Percentiles rank a stretch among this genome's conserved stretches.
Evolutionary conservation across 2,113 vertebrate genomes (phyloP).

Genomic region (Ondatra zibethicus): DNA sequence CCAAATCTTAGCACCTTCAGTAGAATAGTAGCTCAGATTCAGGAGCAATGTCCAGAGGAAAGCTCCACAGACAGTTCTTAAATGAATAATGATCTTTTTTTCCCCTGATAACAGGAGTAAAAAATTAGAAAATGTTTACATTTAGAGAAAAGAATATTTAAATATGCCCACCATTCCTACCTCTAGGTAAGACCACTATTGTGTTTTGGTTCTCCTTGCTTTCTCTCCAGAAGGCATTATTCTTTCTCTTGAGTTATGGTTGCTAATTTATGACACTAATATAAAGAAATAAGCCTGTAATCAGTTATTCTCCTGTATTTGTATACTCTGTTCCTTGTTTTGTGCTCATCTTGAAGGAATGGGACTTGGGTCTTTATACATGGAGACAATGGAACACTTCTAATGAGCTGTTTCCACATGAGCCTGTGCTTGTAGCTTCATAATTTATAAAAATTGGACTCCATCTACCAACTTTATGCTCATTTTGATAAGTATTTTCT

Average conservation of each 20-base stretch:
- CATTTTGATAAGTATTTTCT: not conserved
- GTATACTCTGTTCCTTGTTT: not conserved
- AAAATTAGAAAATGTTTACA: conserved; percentile 36
- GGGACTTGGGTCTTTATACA: not conserved
- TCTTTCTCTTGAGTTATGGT: not conserved
- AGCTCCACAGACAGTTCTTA: not conserved
- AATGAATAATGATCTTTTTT: not conserved
- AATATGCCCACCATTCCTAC: not conserved
- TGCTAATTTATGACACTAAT: not conserved
- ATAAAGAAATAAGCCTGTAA: not conserved
- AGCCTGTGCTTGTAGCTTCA: not conserved
- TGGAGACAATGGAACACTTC: not conserved
- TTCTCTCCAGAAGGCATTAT: conserved; percentile 30
- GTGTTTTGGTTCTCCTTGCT: not conserved
- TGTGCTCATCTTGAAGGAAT: not conserved
- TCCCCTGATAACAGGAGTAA: not conserved
- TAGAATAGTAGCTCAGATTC: not conserved
- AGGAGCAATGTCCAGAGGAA: not conserved
- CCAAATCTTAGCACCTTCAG: not conserved
- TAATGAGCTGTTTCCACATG: not conserved
- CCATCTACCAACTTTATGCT: not conserved
- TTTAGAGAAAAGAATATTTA: not conserved
- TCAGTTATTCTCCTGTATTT: not conserved
- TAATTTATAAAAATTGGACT: conserved; percentile 22
- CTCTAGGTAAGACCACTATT: not conserved